Base-by-base conservation (phyloP, 2,797 vertebrate species). In the Kryptopterus vitreolus region DNA sequence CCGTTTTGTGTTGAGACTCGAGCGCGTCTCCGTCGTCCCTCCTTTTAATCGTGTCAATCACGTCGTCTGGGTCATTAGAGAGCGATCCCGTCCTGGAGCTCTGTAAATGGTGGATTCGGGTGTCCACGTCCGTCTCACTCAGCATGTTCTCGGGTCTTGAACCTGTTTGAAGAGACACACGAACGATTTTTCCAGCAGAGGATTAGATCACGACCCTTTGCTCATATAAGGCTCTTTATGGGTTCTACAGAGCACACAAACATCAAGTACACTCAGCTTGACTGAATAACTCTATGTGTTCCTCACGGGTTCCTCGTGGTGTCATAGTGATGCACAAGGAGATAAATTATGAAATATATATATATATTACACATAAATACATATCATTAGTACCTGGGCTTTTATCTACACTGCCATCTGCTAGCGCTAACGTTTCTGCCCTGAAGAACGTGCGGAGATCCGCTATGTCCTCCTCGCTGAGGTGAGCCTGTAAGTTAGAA, bases 381-480 rank as follows among this genome's bases (percentile, higher is more conserved):
- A 43, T 65, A 80, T 78, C 69, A 80, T 80, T 80, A 85, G 86
- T 93, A 94, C 93, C 92, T 94, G 89, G 80, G 70, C 83, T 82
- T 77, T 87, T 86, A 87, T 76, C 79, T 81, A 82, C 82, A 87
- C 38, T 85, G 85, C 82, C 31, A 57, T 90, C 87, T 80, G 82
- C 83, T 78, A 88, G 85, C 86, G 92, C 85, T 59, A 94, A 77
- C 83, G 91, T 92, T 73, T 89, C 83, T 68, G 43, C 83, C 18
- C 93, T 89, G 35, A 92, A 92, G 50, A 90, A 55, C n/a, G 90
- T 86, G 35, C 77, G 65, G 85, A 92, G 84, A 76, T 86, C 8
- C 26, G 76, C 29, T 0, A 75, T 78, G 57, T 91, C 77, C 3
- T 88, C 85, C 1, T 38, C 20, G 35, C 29, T 89, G 83, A 93